Base-by-base conservation (phyloP, 2,113 vertebrate genomes). In the Grammomys surdaster region DNA sequence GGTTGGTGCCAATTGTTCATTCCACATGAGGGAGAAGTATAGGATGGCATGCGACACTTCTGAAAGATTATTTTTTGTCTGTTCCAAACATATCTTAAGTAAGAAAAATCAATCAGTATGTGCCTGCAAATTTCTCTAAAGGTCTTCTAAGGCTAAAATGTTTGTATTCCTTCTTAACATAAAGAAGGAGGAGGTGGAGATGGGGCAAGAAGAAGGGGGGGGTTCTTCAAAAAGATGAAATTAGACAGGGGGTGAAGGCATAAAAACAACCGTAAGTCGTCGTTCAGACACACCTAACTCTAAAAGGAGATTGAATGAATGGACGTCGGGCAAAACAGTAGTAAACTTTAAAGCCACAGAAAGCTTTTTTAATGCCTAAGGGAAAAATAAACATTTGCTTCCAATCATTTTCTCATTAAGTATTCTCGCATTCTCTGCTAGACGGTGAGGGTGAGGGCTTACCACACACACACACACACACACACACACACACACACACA, bases 371-470 rank as follows among this genome's bases (percentile, higher is more conserved):
- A 96, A 97, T 96, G 96, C 95, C 95, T 95, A 24, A 94, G 97
- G 97, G 97, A 67, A 95, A 96, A 96, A 97, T 91, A 94, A 96
- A 96, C 97, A 97, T 97, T 98, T 98, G 97, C 88, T 98, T 98
- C 97, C 94, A 96, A 97, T 98, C 96, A 97, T 96, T 96, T 95
- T 91, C 95, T 96, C 95, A 95, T 95, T 98, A 95, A 96, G 67
- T 92, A 80, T 96, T 93, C 91, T 93, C 86, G 56, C 90, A 81
- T 96, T 92, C 90, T 93, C 86, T 95, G 88, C 90, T 97, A 89
- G 95, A 96, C 51, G 95, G 69, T 3, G 33, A 97, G 72, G 95
- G 69, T 3, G 33, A 97, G 72, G 78, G 51, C 88, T 70, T 77
- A 46, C 97, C 56, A 43, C 22, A 28, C 56, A 40, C 56, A 63